Evolutionary conservation across 2,888 invertebrate species (phyloP).

Genomic region (Ecdyonurus torrentis): DNA sequence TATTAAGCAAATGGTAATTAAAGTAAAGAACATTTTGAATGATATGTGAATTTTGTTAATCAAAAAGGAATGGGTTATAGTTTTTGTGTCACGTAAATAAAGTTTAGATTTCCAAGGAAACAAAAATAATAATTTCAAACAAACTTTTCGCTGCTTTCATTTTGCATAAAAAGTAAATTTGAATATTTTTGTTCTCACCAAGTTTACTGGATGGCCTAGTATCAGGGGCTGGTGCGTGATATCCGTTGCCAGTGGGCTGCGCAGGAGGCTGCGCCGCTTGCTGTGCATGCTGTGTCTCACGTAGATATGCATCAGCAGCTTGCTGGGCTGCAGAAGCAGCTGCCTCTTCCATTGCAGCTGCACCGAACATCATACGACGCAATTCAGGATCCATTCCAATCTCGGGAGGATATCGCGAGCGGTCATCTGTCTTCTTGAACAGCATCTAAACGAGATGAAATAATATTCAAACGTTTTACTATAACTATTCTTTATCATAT

Average conservation of each 20-base stretch:
- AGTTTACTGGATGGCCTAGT: slow-evolving; percentile 30
- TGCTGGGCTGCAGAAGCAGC: background rate
- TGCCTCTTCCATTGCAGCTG: background rate
- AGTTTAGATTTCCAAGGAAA: no score
- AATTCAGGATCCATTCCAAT: slow-evolving; percentile 40
- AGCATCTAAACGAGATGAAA: slow-evolving; percentile 33
- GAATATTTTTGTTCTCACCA: slow-evolving; percentile 23
- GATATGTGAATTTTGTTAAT: no score
- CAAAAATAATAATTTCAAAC: no score
- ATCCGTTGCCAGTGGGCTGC: background rate
- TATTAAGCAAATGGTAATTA: no score
- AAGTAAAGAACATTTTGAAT: no score
- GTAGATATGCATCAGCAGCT: no score
- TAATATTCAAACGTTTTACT: no score
- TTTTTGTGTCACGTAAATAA: no score
- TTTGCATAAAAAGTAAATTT: slow-evolving; percentile 4
- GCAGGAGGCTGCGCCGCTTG: background rate
- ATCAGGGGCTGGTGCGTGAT: slow-evolving; percentile 17
- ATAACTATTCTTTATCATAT: no score
- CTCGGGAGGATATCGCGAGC: slow-evolving; percentile 27
- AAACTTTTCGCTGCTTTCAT: background rate
- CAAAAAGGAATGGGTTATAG: no score
- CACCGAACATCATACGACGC: slow-evolving; percentile 38
- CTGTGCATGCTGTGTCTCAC: background rate
- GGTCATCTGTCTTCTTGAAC: slow-evolving; percentile 38